These are phyloP conservation scores for Spodoptera picta DNA, from an alignment of 2,888 invertebrate species.

Conservation along the genomic window DNA sequence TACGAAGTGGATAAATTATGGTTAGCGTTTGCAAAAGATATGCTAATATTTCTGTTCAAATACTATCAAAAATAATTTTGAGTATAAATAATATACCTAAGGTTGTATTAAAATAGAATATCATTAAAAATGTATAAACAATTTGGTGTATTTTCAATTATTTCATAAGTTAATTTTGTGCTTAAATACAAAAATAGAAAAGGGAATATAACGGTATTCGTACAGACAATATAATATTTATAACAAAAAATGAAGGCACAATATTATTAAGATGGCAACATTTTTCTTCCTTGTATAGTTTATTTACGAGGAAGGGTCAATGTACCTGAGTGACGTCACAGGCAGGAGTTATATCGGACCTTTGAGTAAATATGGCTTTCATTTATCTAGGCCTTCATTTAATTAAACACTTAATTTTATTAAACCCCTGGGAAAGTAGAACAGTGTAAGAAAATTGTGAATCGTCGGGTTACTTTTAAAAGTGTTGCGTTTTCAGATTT, in stretches of 20 bases:
- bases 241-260: slow-evolving; percentile 12
- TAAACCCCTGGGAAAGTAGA: slow-evolving; percentile 9
- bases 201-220: no score
- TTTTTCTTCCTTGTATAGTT: slow-evolving; percentile 36
- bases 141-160: no score
- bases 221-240: slow-evolving; percentile 19
- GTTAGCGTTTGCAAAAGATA: no score
- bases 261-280: slow-evolving; percentile 21
- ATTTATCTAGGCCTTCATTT: slow-evolving; percentile 47
- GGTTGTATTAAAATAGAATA: no score
- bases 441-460: slow-evolving; percentile 2
- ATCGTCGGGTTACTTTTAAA: background rate
- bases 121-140: no score
- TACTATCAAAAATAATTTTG: no score
- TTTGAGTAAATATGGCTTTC: slow-evolving; percentile 37
- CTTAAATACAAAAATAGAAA: no score
- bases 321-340: slow-evolving; percentile 17
- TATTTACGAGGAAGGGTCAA: slow-evolving; percentile 35
- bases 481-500: no score
- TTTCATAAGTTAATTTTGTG: no score
- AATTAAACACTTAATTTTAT: slow-evolving; percentile 40
- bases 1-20: background rate
- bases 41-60: no score
- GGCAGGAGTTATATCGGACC: slow-evolving; percentile 29
- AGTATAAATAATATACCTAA: no score